phyloP scores from a whole-genome alignment of 2,113 vertebrate species.

The Accipiter virgatus region DNA sequence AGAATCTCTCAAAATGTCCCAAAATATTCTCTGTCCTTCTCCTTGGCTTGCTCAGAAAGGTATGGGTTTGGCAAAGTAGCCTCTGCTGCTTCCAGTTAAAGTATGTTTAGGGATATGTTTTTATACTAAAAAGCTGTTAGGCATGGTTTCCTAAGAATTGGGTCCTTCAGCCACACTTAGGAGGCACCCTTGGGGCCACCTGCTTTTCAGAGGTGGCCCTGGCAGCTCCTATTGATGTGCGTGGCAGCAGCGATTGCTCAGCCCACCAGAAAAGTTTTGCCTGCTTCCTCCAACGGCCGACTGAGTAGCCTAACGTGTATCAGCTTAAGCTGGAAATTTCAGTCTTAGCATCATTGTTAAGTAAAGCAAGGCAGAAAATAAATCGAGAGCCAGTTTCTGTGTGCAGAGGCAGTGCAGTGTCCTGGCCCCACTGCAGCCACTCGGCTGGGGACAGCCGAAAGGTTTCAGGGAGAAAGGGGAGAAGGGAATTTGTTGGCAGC shows the following conservation, averaged over 20 bases:
- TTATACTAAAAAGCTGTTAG: not conserved
- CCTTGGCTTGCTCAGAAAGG: not conserved
- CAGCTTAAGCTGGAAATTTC: not conserved
- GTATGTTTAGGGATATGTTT: not conserved
- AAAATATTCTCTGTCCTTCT: not conserved
- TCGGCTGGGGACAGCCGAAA: not conserved
- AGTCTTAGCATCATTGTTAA: not conserved
- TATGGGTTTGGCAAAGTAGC: not conserved
- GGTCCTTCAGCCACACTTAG: not conserved
- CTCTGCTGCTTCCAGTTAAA: not conserved
- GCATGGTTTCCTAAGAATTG: not conserved
- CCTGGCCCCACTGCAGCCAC: not conserved
- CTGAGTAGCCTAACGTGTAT: not conserved
- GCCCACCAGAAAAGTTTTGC: not conserved
- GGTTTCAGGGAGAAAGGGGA: not conserved
- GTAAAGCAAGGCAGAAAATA: not conserved
- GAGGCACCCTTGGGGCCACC: not conserved
- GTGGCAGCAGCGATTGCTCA: not conserved
- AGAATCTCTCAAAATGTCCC: not conserved
- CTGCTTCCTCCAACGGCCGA: not conserved
- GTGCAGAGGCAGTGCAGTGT: accelerated
- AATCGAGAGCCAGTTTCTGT: not conserved
- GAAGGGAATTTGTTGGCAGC: not conserved
- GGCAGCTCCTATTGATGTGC: not conserved
- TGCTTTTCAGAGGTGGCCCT: not conserved